Percentiles rank a stretch among this genome's conserved stretches.
Evolutionary conservation across 1,140 invertebrate species (phyloP).

Genomic region (Drosophila navojoa): DNA sequence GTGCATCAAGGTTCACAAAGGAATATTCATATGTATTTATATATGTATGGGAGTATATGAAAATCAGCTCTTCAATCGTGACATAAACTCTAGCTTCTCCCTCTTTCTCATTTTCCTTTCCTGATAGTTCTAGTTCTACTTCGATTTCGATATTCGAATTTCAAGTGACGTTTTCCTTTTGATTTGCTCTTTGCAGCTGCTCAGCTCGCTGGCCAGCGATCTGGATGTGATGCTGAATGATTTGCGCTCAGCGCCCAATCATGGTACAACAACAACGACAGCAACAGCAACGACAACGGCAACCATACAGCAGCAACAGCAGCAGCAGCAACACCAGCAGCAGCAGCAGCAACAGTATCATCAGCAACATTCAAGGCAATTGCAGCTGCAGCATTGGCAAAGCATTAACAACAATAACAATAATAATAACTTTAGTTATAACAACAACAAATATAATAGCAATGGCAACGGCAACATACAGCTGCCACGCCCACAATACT

Average conservation of each 20-base stretch:
- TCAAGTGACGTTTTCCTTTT: conserved; percentile 7
- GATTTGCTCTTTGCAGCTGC: conserved; percentile 84
- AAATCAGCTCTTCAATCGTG: too few relatives aligned
- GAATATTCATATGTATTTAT: too few relatives aligned
- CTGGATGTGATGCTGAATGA: conserved; percentile 87
- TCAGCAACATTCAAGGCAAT: too few relatives aligned
- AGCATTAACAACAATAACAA: conserved; percentile 34
- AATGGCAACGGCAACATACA: conserved; percentile 20
- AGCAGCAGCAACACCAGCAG: conserved; percentile 37
- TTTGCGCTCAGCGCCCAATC: conserved; percentile 84
- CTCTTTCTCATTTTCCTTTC: too few relatives aligned
- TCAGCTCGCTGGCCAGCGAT: conserved; percentile 87
- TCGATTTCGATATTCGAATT: neutral
- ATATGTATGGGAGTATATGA: too few relatives aligned
- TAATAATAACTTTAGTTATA: conserved; percentile 21
- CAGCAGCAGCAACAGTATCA: conserved; percentile 12
- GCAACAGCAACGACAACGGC: conserved; percentile 26
- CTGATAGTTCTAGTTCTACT: neutral
- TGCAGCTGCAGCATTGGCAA: conserved; percentile 20
- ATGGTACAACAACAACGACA: conserved; percentile 36
- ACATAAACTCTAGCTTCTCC: too few relatives aligned
- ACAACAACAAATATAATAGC: conserved; percentile 43
- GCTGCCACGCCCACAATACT: conserved; percentile 44
- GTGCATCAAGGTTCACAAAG: too few relatives aligned
- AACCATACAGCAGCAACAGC: conserved; percentile 44